Base-by-base conservation (phyloP, 35 echinoderm and acorn worm genomes). In the Heliocidaris tuberculata region DNA sequence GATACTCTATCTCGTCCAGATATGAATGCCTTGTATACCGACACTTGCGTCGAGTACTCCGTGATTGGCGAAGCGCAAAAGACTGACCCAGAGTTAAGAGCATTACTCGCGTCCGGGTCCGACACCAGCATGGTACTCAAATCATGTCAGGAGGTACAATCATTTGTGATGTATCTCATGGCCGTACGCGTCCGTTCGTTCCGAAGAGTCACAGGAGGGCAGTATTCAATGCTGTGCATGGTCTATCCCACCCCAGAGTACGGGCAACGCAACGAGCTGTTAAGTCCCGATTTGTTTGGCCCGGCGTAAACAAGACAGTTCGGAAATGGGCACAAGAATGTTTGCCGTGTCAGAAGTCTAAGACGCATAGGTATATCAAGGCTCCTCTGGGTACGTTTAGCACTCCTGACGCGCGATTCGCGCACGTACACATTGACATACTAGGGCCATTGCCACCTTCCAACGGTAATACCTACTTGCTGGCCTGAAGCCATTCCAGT, bases 391-490 rank as follows among this genome's bases (percentile, higher is more conserved):
- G 93, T 15, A 94, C 96, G 15, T 94, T 96, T 29, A 71, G 93
- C 2, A 48, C 31, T 19, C 86, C 96, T 6, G 87, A 94, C 31
- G 94, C 86, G 5, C 31, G 88, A 17, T 96, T 96, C 85, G 31
- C 94, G 16, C 86, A 96, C 24, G 54, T 96, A 0, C 96, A 96
- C 88, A 94, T 96, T 24, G 93, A 96, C 86, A 15, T 96, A n/a
- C 60, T 96, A 48, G 93, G 94, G 13, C 94, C 96, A 4, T 71
- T 96, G 32, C 96, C 96, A 5, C 86, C 96, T 30, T 96, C 86
- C 47, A 88, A 93, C 78, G 96, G 94, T 9, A 47, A 88, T 12
- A 88, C 93, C 11, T 95, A 93, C 59, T 42, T 92, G 31, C 31
- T 93, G 95, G 95, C 95, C 90, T 16, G 95, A 95, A 59, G 95